These are phyloP conservation scores for Proctacanthus coquilletti DNA, from an alignment of 1,140 invertebrate genomes.

Conservation along the genomic window DNA sequence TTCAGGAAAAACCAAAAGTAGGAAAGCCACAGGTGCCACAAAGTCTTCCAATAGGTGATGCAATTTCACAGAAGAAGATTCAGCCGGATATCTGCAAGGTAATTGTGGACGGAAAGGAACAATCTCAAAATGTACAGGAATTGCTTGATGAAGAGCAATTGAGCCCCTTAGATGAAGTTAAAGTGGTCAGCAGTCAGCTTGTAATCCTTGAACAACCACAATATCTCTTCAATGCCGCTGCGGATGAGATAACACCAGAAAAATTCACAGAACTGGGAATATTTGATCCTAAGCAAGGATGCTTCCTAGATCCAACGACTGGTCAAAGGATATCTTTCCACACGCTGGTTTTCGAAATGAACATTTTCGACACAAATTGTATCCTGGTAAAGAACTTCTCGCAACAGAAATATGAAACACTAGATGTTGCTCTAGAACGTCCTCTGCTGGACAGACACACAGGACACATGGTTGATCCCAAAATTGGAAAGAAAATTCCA, in stretches of 20 bases:
- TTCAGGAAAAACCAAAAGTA: slow-evolving; percentile 8
- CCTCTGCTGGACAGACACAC: slow-evolving; percentile 58
- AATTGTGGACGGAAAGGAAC: slow-evolving; percentile 37
- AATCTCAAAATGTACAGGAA: slow-evolving; percentile 42
- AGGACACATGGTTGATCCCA: slow-evolving; percentile 69
- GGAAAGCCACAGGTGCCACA: slow-evolving; percentile 15
- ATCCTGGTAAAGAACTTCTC: slow-evolving; percentile 65
- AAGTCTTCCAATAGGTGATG: slow-evolving; percentile 43
- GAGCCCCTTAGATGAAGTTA: slow-evolving; percentile 46
- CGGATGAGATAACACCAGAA: slow-evolving; percentile 39
- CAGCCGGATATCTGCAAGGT: slow-evolving; percentile 54
- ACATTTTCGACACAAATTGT: slow-evolving; percentile 55
- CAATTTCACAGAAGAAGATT: slow-evolving; percentile 56
- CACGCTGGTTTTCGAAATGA: slow-evolving; percentile 56
- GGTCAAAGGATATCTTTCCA: slow-evolving; percentile 57
- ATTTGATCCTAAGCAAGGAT: slow-evolving; percentile 54
- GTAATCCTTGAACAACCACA: slow-evolving; percentile 21
- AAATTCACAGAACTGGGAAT: slow-evolving; percentile 52
- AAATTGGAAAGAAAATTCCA: slow-evolving; percentile 59
- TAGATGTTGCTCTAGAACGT: slow-evolving; percentile 57
- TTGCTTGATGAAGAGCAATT: slow-evolving; percentile 46
- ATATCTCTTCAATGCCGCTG: slow-evolving; percentile 21
- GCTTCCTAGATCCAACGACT: slow-evolving; percentile 65
- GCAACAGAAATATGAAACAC: slow-evolving; percentile 46
- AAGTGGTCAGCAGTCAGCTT: slow-evolving; percentile 38